These are phyloP conservation scores for Fabriciana adippe DNA, from an alignment of 2,888 invertebrate species.

Conservation along the genomic window DNA sequence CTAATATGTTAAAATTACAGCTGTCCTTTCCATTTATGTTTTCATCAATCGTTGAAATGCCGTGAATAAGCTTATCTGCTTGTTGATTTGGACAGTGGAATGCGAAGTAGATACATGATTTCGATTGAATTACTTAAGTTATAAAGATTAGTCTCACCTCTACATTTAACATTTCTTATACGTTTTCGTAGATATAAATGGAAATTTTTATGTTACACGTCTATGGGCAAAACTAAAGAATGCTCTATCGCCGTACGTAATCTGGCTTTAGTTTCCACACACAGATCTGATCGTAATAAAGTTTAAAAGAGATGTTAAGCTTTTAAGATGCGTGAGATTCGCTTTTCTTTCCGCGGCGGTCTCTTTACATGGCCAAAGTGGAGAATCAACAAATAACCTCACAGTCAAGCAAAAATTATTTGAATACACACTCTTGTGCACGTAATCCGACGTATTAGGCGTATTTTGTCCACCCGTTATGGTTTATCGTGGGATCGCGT, in stretches of 20 bases:
- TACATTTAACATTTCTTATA: not conserved
- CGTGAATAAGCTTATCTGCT: conserved; percentile 16
- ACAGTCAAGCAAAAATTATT: conserved; percentile 12
- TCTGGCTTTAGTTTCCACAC: conserved; percentile 19
- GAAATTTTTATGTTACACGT: conserved; percentile 9
- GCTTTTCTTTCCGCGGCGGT: conserved; percentile 35
- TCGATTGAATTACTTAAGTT: not conserved
- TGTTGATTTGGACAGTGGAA: not conserved
- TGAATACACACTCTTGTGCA: conserved; percentile 15
- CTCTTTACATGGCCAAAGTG: conserved; percentile 31
- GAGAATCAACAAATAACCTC: conserved; percentile 7
- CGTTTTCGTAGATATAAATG: not conserved
- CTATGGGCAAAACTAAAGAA: conserved; percentile 4
- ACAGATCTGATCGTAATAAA: conserved; percentile 24
- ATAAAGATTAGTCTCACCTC: conserved; percentile 6
- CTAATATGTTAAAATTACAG: not conserved
- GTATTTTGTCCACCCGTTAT: conserved; percentile 50
- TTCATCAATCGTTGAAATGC: conserved; percentile 18
- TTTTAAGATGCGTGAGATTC: conserved; percentile 32
- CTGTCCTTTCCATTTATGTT: conserved; percentile 20
- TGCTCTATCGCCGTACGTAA: conserved; percentile 17
- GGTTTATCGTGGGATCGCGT: conserved; percentile 58
- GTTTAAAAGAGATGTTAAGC: conserved; percentile 34
- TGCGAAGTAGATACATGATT: conserved; percentile 1
- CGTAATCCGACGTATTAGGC: conserved; percentile 36